Base-by-base conservation (phyloP, 2,113 vertebrate species). In the Corythaeola cristata region DNA sequence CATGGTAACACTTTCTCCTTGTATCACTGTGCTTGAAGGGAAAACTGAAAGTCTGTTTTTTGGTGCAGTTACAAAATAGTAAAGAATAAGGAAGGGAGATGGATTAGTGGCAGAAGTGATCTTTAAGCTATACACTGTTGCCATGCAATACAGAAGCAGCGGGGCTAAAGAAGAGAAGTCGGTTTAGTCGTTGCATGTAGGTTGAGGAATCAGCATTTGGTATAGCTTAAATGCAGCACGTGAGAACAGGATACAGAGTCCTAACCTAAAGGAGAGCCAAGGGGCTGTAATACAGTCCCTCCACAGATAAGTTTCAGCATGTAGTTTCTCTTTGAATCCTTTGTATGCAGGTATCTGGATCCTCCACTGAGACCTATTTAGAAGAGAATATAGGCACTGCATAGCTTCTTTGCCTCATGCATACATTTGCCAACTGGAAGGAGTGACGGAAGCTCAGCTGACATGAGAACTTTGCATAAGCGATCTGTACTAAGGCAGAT, bases 21-120 rank as follows among this genome's bases (percentile, higher is more conserved):
- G 90, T 95, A 96, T 96, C 11, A 92, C 86, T 45, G 80, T 93
- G 49, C 92, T 90, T 69, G 93, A 98, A 74, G 97, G 97, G 84
- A 97, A 98, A 91, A 97, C 91, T 78, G 16, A 94, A 82, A 98
- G 93, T 11, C 96, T 97, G 39, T 96, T 98, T 95, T 96, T 97
- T 81, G 94, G 98, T 68, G 97, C 95, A 89, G 89, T 98, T 99
- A 94, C 75, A 93, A 96, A 88, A 59, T 75, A 95, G 44, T 22
- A 76, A 66, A 75, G 71, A 88, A 85, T 47, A 89, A 59, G 16
- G 49, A 73, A 86, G 55, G 58, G 53, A 85, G 37, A 32, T 20
- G 58, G 50, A 49, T 73, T 77, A 81, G 71, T 10, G 44, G 60
- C 76, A 96, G 91, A 90, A 87, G 64, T 15, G 52, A 89, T 64